phyloP scores from a whole-genome alignment of 1,140 invertebrate species.

The Calliopsis andreniformis region DNA sequence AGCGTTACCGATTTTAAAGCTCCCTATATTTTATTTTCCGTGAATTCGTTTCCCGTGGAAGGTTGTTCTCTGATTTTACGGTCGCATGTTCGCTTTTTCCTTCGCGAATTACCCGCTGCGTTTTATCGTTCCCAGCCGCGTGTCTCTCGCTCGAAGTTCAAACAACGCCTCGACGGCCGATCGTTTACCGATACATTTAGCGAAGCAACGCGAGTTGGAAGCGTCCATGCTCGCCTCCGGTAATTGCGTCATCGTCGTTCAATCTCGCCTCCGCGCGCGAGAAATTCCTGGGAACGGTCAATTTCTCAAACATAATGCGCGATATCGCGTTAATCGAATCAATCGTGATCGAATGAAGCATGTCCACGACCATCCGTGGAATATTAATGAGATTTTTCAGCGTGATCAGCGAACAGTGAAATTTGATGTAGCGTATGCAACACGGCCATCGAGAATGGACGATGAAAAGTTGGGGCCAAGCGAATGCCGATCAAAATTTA shows the following conservation, averaged over 20 bases:
- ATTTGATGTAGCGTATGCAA: not conserved
- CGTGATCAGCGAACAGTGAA: constrained; percentile 8
- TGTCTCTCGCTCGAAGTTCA: no score
- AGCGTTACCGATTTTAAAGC: no score
- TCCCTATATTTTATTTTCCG: no score
- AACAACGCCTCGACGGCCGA: not conserved
- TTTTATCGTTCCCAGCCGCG: no score
- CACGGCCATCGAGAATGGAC: not conserved
- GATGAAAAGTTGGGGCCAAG: constrained; percentile 6
- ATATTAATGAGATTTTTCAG: constrained; percentile 32
- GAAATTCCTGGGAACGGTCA: not conserved
- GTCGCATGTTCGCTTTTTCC: no score
- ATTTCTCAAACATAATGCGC: not conserved
- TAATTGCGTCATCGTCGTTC: not conserved
- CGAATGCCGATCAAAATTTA: no score
- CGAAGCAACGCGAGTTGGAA: constrained; percentile 44
- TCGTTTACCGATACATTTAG: constrained; percentile 48
- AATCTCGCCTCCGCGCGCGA: not conserved
- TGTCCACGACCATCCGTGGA: constrained; percentile 36
- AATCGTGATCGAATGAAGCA: not conserved
- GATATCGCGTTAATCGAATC: constrained; percentile 1
- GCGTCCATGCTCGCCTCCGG: not conserved
- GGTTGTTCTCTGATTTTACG: no score
- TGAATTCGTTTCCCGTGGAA: no score
- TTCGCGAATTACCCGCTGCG: no score